phyloP scores from a whole-genome alignment of 2,888 invertebrate species.

The Anorthoa munda region DNA sequence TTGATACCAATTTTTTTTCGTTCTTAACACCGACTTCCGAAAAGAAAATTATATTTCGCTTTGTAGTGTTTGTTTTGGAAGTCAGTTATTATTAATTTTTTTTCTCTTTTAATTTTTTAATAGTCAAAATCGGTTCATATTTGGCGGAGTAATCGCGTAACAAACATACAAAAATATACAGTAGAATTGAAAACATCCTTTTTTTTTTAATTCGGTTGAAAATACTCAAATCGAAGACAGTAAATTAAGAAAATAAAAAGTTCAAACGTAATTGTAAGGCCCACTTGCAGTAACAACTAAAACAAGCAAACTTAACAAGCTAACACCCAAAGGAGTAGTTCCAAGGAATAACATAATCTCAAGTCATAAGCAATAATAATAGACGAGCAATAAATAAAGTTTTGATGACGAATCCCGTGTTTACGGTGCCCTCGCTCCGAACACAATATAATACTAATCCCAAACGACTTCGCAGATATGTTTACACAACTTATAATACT shows the following conservation, averaged over 20 bases:
- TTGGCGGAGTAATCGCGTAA: no score
- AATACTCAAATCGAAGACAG: background rate
- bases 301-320: conserved; percentile 34
- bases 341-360: conserved; percentile 60
- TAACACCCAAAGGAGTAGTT: conserved; percentile 45
- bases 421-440: conserved; percentile 62
- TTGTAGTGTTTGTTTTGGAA: no score
- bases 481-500: conserved; percentile 53
- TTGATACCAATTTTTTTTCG: no score
- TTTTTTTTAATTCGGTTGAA: no score
- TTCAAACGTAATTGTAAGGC: conserved; percentile 5
- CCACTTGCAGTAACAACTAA: conserved; percentile 9
- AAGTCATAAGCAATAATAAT: conserved; percentile 68
- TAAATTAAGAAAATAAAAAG: background rate
- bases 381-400: conserved; percentile 75
- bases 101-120: no score
- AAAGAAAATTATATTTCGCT: no score
- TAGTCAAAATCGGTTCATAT: no score
- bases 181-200: no score
- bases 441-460: conserved; percentile 66
- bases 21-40: no score
- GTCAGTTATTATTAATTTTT: no score
- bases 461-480: conserved; percentile 53
- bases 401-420: conserved; percentile 71
- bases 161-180: no score